Evolutionary conservation across 2,113 vertebrate genomes (phyloP).

Genomic region (Serilophus lunatus): DNA sequence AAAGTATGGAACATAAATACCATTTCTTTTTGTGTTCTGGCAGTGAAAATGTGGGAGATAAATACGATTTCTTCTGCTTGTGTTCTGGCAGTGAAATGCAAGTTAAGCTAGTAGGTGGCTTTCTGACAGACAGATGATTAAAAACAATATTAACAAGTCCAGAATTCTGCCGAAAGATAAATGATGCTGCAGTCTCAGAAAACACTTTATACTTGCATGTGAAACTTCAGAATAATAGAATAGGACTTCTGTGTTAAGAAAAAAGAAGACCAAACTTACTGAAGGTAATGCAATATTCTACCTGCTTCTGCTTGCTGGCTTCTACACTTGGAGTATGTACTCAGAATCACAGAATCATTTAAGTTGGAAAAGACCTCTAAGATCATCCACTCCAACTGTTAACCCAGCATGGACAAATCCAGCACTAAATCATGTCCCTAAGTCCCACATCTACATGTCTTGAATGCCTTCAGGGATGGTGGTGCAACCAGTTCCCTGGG

Average conservation of each 20-base stretch:
- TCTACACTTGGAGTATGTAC: not conserved
- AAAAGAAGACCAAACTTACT: not conserved
- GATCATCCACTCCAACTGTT: not conserved
- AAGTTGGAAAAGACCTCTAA: not conserved
- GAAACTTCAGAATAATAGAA: not conserved
- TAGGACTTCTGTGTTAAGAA: not conserved
- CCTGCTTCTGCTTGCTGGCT: not conserved
- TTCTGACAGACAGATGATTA: not conserved
- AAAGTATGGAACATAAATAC: not conserved
- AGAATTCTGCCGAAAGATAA: not conserved
- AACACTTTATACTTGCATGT: not conserved
- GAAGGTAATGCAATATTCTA: not conserved
- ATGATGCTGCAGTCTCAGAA: not conserved
- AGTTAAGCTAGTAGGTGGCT: not conserved
- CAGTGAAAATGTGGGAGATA: not conserved
- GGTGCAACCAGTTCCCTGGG: not conserved
- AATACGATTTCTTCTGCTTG: not conserved
- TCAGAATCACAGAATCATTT: not conserved
- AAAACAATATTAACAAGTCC: not conserved
- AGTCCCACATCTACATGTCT: not conserved
- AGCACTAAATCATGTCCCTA: not conserved
- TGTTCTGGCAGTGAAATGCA: not conserved
- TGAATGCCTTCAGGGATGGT: not conserved
- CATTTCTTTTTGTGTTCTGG: not conserved
- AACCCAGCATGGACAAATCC: not conserved